Percentiles rank a stretch among this genome's conserved stretches.
Evolutionary conservation across 2,113 vertebrate genomes (phyloP).

Genomic region (Hiodon tergisus): DNA sequence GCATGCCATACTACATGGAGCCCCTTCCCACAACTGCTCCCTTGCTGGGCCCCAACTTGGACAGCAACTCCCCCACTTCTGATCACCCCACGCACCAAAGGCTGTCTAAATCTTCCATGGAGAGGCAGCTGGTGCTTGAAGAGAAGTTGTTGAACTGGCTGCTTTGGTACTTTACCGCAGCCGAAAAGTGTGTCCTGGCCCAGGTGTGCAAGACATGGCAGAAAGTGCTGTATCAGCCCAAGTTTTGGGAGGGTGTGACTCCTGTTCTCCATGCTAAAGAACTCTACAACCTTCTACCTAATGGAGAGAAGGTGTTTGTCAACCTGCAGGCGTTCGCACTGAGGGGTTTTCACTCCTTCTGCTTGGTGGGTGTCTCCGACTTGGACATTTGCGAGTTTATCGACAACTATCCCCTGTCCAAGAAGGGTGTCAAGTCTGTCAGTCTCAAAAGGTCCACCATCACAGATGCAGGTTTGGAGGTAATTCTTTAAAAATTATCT

Average conservation of each 20-base stretch:
- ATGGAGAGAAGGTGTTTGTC: constrained; percentile 92
- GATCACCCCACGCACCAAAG: constrained; percentile 65
- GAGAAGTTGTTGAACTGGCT: constrained; percentile 95
- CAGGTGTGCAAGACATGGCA: constrained; percentile 97
- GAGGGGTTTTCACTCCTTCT: constrained; percentile 91
- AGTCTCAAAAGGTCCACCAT: constrained; percentile 98
- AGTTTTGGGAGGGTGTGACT: constrained; percentile 93
- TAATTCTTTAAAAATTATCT: constrained; percentile 41
- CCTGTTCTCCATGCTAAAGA: constrained; percentile 96
- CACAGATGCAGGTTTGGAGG: constrained; percentile 93
- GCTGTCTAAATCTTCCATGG: constrained; percentile 65
- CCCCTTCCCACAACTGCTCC: constrained; percentile 71
- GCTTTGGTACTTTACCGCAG: constrained; percentile 94
- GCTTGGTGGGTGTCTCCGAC: constrained; percentile 94
- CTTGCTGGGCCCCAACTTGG: constrained; percentile 65
- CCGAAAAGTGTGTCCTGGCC: constrained; percentile 87
- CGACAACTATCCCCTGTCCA: constrained; percentile 96
- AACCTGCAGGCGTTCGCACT: constrained; percentile 91
- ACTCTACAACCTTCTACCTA: constrained; percentile 83
- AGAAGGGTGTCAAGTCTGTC: constrained; percentile 94
- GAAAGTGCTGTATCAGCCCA: constrained; percentile 93
- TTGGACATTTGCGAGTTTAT: constrained; percentile 99
- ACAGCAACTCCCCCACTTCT: constrained; percentile 52
- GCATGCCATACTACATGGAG: constrained; percentile 75
- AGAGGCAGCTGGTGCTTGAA: constrained; percentile 82